Base-by-base conservation (phyloP, 2,113 vertebrate species). In the Pterocles burchelli region DNA sequence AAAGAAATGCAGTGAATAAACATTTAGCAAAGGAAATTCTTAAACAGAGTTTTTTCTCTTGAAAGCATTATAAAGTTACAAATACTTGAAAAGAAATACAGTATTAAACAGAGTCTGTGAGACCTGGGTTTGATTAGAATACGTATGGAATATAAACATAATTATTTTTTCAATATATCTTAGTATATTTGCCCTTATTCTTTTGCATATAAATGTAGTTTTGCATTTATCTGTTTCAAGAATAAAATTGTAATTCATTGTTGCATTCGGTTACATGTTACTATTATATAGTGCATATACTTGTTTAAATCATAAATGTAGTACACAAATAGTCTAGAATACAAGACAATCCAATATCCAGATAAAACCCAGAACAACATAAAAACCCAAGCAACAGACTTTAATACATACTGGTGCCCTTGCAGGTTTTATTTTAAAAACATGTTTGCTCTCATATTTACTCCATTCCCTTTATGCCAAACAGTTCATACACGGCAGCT, bases 381-480 rank as follows among this genome's bases (percentile, higher is more conserved):
- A 75, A 87, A 84, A 76, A 58, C 26, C 7, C 24, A 57, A n/a
- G 55, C 34, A 84, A 54, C 12, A 73, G 9, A 25, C 34, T 57
- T 59, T 15, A 67, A 73, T 72, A 25, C 4, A 15, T 91, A 38
- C 20, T 80, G 12, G 5, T 71, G 18, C 10, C 14, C 11, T 31
- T 73, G 9, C 17, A 62, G 18, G 2, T 84, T 91, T 89, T 75
- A 73, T 93, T 93, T 82, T 68, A 36, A 82, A 90, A 88, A 7
- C 0, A 1, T 0, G 11, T 33, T 80, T 71, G 15, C 48, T 85
- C n/a, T 89, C 17, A 2, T 70, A 36, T 22, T 38, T 93, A 8
- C 7, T 57, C 0, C 46, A 57, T 90, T 91, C 19, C n/a, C 18
- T 45, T 85, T 79, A 48, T 21, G 5, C 38, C 41, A 45, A 61